phyloP scores from a whole-genome alignment of 2,888 invertebrate species.

The Onchidella celtica region DNA sequence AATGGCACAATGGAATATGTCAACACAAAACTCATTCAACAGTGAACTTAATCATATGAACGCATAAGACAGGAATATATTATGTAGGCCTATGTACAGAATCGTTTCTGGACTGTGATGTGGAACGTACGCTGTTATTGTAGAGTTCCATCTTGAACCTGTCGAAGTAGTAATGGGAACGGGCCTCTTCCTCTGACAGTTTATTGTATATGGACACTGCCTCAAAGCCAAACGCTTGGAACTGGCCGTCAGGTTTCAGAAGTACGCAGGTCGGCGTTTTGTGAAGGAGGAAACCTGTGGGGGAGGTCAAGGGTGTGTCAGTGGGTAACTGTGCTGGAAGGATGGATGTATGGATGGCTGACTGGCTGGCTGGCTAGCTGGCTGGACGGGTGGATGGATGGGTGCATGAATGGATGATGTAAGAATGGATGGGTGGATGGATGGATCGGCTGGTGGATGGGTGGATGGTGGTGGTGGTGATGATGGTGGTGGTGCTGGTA shows the following conservation, averaged over 20 bases:
- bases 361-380: too few relatives aligned
- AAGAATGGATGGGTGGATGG: too few relatives aligned
- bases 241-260: conserved; percentile 67
- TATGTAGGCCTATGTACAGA: neutral
- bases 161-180: conserved; percentile 68
- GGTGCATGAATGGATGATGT: too few relatives aligned
- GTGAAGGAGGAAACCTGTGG: conserved; percentile 70
- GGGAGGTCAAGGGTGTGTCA: too few relatives aligned
- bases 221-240: conserved; percentile 73
- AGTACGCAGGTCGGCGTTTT: conserved; percentile 73
- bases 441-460: too few relatives aligned
- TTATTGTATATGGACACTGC: conserved; percentile 72
- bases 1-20: too few relatives aligned
- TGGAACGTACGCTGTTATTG: conserved; percentile 68
- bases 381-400: too few relatives aligned
- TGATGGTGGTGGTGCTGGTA: conserved; percentile 30
- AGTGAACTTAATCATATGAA: too few relatives aligned
- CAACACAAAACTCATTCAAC: too few relatives aligned
- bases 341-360: too few relatives aligned
- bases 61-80: too few relatives aligned
- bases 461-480: too few relatives aligned
- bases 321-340: neutral
- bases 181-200: conserved; percentile 70
- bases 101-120: neutral
- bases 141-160: conserved; percentile 74